Evolutionary conservation across 2,888 invertebrate species (phyloP).

Genomic region (Caenorhabditis uteleia): DNA sequence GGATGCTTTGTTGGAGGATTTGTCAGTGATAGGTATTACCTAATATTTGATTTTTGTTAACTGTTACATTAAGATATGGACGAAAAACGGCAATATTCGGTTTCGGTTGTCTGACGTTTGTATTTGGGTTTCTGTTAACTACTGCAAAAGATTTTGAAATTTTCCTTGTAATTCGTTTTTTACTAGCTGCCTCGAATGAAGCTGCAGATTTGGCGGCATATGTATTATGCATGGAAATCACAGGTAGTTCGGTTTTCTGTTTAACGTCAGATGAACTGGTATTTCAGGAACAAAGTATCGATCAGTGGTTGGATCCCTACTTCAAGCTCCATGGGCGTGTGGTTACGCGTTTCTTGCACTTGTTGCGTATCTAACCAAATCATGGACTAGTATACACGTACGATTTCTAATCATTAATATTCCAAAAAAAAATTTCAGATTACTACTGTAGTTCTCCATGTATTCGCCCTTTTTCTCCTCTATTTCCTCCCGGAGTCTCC

Average conservation of each 20-base stretch:
- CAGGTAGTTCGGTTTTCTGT: too few species aligned
- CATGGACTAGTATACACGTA: conserved; percentile 66
- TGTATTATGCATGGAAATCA: conserved; percentile 69
- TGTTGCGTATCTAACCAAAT: conserved; percentile 64
- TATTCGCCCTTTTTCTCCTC: conserved; percentile 54
- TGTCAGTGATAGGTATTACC: conserved; percentile 57
- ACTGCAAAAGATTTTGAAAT: conserved; percentile 56
- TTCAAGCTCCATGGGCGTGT: conserved; percentile 69
- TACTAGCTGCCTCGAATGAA: conserved; percentile 67
- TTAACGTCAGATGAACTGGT: too few species aligned
- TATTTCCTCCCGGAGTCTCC: conserved; percentile 65
- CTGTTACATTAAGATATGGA: conserved; percentile 48
- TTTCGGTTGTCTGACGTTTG: conserved; percentile 59
- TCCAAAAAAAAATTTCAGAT: too few species aligned
- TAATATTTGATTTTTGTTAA: neutral
- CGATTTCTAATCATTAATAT: conserved; percentile 4
- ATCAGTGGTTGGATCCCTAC: conserved; percentile 68
- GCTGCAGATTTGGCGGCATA: conserved; percentile 70
- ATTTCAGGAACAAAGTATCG: conserved; percentile 69
- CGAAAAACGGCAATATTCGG: conserved; percentile 66
- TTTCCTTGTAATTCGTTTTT: conserved; percentile 67
- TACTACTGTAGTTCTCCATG: conserved; percentile 60
- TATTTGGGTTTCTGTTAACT: conserved; percentile 67
- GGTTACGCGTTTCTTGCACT: conserved; percentile 68
- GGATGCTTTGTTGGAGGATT: conserved; percentile 67